Evolutionary conservation across 2,888 invertebrate species (phyloP), one percentile per base, ranked within the genome.

Genomic region (Acanthosepion esculentum): DNA sequence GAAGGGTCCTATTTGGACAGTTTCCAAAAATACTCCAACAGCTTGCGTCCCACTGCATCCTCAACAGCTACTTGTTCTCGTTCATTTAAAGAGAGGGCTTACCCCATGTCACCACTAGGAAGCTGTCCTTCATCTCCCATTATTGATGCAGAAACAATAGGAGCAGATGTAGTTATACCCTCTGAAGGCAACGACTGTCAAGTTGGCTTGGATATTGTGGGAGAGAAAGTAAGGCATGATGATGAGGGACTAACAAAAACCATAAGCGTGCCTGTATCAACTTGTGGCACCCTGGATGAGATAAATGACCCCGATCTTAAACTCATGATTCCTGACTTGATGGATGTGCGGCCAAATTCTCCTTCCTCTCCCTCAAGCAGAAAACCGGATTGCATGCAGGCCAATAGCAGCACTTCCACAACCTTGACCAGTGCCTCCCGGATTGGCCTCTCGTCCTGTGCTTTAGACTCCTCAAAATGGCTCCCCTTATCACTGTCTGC

Each of bases 251-350:
- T 93, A 33, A 53, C 93, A 6, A 48, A 93, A 53, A 48, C 93
- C n/a, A 93, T 93, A 5, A 93, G 93, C 53, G 93, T 93, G n/a
- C 93, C 93, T n/a, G 93, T 93, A 10, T 93, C 93, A n/a, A 93
- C 93, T 1, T 93, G 93, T 50, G 93, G 93, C n/a, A 53, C 93
- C 18, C 15, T 93, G 29, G 93, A 48, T 10, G 93, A 93, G 53
- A 93, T 93, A n/a, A 93, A 93, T 29, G 93, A 93, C 33, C 93
- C 93, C 2, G 50, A 93, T 93, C 93, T 93, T 93, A 93, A 93
- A 48, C 93, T 92, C 7, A 92, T 50, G 50, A 93, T 93, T 78
- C 78, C 78, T n/a, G 78, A 78, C n/a, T 78, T 78, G n/a, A n/a
- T 78, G 78, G 33, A 33, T 12, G 33, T 78, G n/a, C 78, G n/a